Conservation (phyloP, 2,797 vertebrate genomes). For the Sebastes matsubarae region DNA sequence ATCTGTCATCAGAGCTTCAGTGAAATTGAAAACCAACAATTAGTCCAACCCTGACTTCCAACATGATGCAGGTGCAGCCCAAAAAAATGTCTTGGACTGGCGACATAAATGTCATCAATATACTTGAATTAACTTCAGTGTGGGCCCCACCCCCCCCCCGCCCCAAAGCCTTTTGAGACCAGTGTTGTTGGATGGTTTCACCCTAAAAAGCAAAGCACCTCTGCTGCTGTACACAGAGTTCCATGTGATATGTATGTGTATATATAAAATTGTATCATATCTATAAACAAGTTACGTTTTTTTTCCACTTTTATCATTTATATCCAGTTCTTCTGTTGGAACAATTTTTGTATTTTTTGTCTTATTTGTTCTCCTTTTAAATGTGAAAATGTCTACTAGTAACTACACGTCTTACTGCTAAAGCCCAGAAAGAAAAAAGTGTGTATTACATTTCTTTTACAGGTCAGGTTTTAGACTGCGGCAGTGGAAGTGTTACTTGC, state of each 20-base stretch:
- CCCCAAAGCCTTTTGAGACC: slow-evolving; percentile 12
- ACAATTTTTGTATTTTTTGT: slow-evolving; percentile 23
- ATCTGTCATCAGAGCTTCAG: background rate
- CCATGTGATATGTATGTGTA: background rate
- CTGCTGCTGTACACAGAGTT: background rate
- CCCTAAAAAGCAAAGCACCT: background rate
- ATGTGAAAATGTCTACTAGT: slow-evolving; percentile 50
- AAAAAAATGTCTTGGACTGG: background rate
- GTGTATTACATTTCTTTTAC: background rate
- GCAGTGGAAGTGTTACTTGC: too few relatives aligned
- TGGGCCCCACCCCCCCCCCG: accelerated
- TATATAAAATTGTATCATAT: slow-evolving; percentile 35
- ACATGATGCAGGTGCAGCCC: background rate
- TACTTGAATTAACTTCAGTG: background rate
- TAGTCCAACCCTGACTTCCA: background rate
- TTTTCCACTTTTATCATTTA: slow-evolving; percentile 27
- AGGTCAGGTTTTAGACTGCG: background rate
- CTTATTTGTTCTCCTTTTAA: slow-evolving; percentile 20
- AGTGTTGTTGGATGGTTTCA: background rate
- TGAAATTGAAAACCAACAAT: background rate
- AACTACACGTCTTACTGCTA: slow-evolving; percentile 4
- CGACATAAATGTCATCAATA: background rate
- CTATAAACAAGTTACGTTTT: slow-evolving; percentile 12
- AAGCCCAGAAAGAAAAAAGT: background rate
- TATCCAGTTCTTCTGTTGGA: slow-evolving; percentile 27